phyloP scores from a whole-genome alignment of 1,140 invertebrate species.

The Macrocentrus cingulum region DNA sequence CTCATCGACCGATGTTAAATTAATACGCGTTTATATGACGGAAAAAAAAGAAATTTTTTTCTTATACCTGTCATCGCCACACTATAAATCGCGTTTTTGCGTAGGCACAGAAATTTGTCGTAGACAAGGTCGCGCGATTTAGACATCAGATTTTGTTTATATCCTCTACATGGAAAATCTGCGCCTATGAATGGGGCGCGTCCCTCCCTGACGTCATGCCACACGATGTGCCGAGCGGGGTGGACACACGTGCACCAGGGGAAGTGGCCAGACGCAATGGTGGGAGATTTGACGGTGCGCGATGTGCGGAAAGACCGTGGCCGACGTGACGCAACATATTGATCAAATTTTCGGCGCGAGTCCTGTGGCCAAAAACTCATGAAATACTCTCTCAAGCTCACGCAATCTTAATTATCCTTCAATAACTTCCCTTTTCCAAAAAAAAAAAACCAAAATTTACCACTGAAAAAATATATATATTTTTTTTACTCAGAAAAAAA shows the following conservation, averaged over 20 bases:
- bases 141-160: constrained; percentile 42
- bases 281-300: neutral
- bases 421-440: too few species aligned
- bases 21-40: too few species aligned
- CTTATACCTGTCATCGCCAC: too few species aligned
- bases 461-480: too few species aligned
- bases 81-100: too few species aligned
- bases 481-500: too few species aligned
- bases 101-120: neutral
- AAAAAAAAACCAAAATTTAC: too few species aligned
- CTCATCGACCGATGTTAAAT: neutral
- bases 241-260: neutral
- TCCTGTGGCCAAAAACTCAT: constrained; percentile 23
- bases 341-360: constrained; percentile 44
- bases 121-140: neutral
- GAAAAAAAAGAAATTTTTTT: too few species aligned
- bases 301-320: constrained; percentile 26
- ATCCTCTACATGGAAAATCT: too few species aligned
- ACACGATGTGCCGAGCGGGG: constrained; percentile 10
- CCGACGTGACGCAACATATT: constrained; percentile 55
- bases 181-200: constrained; percentile 53
- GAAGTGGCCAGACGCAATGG: neutral
- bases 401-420: neutral
- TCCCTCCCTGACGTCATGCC: constrained; percentile 49
- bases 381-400: neutral